Evolutionary conservation across 2,113 vertebrate genomes (phyloP).

Genomic region (Nannospalax galili): DNA sequence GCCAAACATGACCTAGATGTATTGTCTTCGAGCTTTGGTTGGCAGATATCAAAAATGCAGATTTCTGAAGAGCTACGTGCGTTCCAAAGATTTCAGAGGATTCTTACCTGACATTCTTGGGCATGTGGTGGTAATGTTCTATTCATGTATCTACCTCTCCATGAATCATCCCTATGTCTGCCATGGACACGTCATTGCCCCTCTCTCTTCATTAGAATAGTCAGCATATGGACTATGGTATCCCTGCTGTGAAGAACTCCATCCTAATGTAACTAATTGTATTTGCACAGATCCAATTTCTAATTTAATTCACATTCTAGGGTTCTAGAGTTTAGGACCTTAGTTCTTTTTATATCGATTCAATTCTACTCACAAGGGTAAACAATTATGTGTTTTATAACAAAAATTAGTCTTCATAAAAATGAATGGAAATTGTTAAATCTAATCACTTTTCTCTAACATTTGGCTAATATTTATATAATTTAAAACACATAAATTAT

Average conservation of each 20-base stretch:
- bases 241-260: too few relatives aligned
- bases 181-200: background rate
- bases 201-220: background rate
- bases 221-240: background rate
- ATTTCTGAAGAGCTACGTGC: background rate
- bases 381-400: background rate
- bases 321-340: background rate
- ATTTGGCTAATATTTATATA: background rate
- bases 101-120: background rate
- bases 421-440: background rate
- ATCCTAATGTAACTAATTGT: background rate
- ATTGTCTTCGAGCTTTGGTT: background rate
- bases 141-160: too few relatives aligned
- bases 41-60: background rate
- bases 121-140: background rate
- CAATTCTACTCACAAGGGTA: too few relatives aligned
- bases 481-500: background rate
- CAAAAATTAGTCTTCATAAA: background rate
- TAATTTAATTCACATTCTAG: background rate
- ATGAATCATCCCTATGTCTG: background rate
- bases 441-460: background rate
- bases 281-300: background rate
- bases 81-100: background rate
- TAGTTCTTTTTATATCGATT: background rate
- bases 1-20: background rate